A percentile compares a stretch with the other conserved stretches of the same genome.
Evolutionary conservation across 37 sponge, comb jelly and placozoan species (phyloP).

Genomic region (Diacarnus erythraeanus): DNA sequence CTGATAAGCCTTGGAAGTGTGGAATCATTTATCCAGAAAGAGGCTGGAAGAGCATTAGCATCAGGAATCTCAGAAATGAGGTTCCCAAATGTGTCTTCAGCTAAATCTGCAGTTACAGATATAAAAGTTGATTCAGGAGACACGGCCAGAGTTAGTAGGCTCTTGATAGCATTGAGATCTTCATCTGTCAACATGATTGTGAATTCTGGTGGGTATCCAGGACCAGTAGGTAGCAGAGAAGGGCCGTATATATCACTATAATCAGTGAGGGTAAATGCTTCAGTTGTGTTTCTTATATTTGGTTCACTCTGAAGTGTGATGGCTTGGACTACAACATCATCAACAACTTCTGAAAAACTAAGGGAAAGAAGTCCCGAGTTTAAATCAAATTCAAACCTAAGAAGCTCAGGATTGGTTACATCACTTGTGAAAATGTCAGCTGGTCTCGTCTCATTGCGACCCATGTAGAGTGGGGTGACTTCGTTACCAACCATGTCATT

Average conservation of each 20-base stretch:
- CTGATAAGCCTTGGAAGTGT: slow-evolving; percentile 61
- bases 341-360: slow-evolving; percentile 89
- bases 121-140: slow-evolving; percentile 63
- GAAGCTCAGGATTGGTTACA: slow-evolving; percentile 44
- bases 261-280: slow-evolving; percentile 25
- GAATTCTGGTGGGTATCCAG: slow-evolving; percentile 79
- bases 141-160: slow-evolving; percentile 40
- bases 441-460: slow-evolving; percentile 59
- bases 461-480: slow-evolving; percentile 64
- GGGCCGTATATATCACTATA: slow-evolving; percentile 54
- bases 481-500: slow-evolving; percentile 84
- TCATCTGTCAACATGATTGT: slow-evolving; percentile 55
- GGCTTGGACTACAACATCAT: slow-evolving; percentile 29
- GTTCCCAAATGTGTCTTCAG: slow-evolving; percentile 62
- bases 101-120: slow-evolving; percentile 34
- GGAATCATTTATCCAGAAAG: slow-evolving; percentile 49
- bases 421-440: slow-evolving; percentile 60
- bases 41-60: slow-evolving; percentile 32
- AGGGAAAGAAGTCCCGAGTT: slow-evolving; percentile 63
- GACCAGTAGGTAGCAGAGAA: slow-evolving; percentile 77
- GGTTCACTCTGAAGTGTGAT: slow-evolving; percentile 51
- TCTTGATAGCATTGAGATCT: slow-evolving; percentile 82
- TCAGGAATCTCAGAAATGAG: slow-evolving; percentile 9
- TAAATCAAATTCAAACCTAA: slow-evolving; percentile 74
- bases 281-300: slow-evolving; percentile 39